Evolutionary conservation across 2,113 vertebrate species (phyloP), one percentile per base, ranked within the genome.

Genomic region (Anoura caudifer): DNA sequence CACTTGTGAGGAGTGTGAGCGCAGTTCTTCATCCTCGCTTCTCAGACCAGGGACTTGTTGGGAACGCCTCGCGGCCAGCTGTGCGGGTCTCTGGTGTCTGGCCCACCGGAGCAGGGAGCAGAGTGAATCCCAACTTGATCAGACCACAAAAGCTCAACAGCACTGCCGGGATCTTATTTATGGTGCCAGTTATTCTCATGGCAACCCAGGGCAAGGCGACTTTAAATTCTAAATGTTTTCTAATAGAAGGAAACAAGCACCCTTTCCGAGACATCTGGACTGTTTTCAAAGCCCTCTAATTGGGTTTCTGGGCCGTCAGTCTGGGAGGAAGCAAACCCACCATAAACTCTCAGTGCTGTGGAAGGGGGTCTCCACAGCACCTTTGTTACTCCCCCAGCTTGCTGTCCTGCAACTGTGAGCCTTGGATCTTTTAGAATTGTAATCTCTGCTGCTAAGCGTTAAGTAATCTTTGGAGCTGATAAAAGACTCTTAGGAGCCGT

Each of bases 161-260:
- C 31, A 28, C 36, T 41, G 54, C 43, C 31, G 38, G 33, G 54
- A 24, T 94, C 75, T 67, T 45, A 83, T 56, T 84, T 36, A 59
- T 15, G 38, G 20, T 43, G 24, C 63, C 70, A 33, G n/a, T 83
- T 80, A 65, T 45, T 89, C n/a, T 61, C 50, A 59, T 33, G 47
- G 76, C 89, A 92, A 83, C 92, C 17, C 26, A 69, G 47, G 47
- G 15, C 61, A 89, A 72, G 61, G 38, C 36, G 86, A 79, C 14
- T 77, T 94, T 91, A 86, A 22, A 45, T 94, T 83, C 93, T 87
- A 43, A 94, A 50, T 61, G 41, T 70, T 93, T 87, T 83, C 52
- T 72, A 50, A 43, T 31, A 69, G 77, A 82, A 80, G 56, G 33
- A 94, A 77, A 76, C 16, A 56, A 86, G 70, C 83, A 16, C 36